phyloP scores from a whole-genome alignment of 2,113 vertebrate genomes.

The Microcebus tavaratra region DNA sequence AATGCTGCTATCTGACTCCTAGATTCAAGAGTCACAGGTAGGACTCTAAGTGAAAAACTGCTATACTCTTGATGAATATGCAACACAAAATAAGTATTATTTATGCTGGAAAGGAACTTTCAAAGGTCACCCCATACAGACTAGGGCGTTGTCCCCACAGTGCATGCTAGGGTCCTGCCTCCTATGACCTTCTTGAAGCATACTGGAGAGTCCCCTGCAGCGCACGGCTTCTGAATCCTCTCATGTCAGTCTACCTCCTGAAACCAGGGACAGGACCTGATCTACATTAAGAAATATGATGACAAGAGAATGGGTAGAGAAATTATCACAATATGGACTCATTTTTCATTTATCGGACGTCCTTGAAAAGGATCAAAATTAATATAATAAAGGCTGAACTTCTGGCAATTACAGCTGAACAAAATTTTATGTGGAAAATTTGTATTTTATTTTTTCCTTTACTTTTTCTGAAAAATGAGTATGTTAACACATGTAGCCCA shows the following conservation, averaged over 20 bases:
- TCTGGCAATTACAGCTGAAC: not conserved
- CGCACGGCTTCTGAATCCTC: not conserved
- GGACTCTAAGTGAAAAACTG: not conserved
- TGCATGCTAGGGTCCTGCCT: too few relatives aligned
- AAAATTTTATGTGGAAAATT: not conserved
- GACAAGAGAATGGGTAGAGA: not conserved
- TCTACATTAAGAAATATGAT: not conserved
- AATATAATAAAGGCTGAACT: not conserved
- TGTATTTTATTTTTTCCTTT: not conserved
- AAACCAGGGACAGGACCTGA: not conserved
- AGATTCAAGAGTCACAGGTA: not conserved
- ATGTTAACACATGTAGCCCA: not conserved
- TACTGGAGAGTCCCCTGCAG: not conserved
- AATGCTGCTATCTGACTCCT: not conserved
- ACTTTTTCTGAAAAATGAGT: not conserved
- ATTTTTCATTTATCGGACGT: not conserved
- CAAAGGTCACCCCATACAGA: not conserved
- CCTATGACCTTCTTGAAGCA: not conserved
- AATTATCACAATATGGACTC: not conserved
- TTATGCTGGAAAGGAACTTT: not conserved
- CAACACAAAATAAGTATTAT: not conserved
- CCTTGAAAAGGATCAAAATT: not conserved
- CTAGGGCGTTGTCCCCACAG: not conserved
- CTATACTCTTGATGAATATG: not conserved
- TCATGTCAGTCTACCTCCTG: not conserved